Evolutionary conservation across 1,140 invertebrate genomes (phyloP), one percentile per base, ranked within the genome.

Genomic region (Asobara japonica): DNA sequence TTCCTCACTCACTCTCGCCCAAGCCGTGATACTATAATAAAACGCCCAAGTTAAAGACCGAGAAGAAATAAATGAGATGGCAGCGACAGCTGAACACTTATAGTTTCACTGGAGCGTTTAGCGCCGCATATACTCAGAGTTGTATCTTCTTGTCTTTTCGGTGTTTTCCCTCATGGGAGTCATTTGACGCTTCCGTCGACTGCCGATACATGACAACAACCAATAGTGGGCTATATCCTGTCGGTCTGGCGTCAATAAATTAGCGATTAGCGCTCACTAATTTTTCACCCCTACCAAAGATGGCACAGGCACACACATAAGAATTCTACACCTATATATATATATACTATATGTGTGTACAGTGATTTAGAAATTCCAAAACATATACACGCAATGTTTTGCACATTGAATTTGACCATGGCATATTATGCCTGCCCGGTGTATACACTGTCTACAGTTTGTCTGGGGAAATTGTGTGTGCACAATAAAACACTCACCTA

Each of bases 21-120:
- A 4, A 45, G 7, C 20, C 20, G 10, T 27, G 51, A 56, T 56
- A 56, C 51, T 56, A 56, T 56, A 56, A 56, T 56, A 56, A 56
- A 56, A 56, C 51, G 51, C 25, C 3, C 10, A 56, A 31, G 60
- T 62, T 29, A 18, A 62, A 30, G 22, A 29, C 51, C 27, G 31
- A 62, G 60, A 56, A 22, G 51, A 56, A 62, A 30, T 62, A 62
- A 30, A 70, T 81, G 80, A 83, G 77, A 77, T 79, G 80, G 76
- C 60, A 72, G 72, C 74, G 81, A 84, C 85, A 86, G 84, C 84
- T 86, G 85, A 84, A 71, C 82, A 82, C 79, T 81, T 79, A 80
- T 77, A 76, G 33, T 27, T 73, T 72, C 71, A 66, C 68, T 66
- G 38, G 71, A 62, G 56, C 45, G 16, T 56, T 71, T 72, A 65